Evolutionary conservation across 1,140 invertebrate genomes (phyloP).

Genomic region (Bombus affinis): DNA sequence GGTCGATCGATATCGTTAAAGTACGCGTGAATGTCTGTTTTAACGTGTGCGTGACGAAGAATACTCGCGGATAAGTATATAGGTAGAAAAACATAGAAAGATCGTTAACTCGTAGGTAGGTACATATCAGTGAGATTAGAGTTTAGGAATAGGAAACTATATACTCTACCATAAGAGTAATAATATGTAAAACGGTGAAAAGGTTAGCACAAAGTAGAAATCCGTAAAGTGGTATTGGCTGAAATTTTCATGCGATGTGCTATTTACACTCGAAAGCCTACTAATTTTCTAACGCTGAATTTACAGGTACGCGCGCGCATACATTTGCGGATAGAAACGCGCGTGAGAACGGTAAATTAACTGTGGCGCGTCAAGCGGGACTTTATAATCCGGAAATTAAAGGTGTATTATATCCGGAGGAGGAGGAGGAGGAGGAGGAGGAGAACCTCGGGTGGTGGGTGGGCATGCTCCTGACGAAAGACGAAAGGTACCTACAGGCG

Average conservation of each 20-base stretch:
- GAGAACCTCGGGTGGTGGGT: constrained; percentile 35
- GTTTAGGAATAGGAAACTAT: too few species aligned
- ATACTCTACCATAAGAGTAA: neutral
- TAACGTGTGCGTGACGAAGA: neutral
- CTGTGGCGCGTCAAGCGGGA: constrained; percentile 73
- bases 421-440: constrained; percentile 47
- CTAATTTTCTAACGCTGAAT: constrained; percentile 10
- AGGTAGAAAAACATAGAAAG: too few species aligned
- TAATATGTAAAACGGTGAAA: neutral
- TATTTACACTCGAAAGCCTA: neutral
- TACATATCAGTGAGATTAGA: too few species aligned
- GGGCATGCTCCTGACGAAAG: constrained; percentile 33
- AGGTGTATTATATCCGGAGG: constrained; percentile 79
- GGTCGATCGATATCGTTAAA: too few species aligned
- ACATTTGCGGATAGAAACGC: constrained; percentile 37
- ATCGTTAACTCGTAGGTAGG: too few species aligned
- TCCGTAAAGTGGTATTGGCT: neutral
- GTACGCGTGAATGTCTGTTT: too few species aligned
- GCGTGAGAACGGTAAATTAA: constrained; percentile 78
- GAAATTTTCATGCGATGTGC: constrained; percentile 15
- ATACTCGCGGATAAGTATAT: neutral
- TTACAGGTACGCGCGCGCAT: too few species aligned
- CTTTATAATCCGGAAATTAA: constrained; percentile 82
- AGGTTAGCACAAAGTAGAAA: neutral
- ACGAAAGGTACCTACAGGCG: constrained; percentile 21